Conservation (phyloP, 2,888 invertebrate species). For the Cylloceria caligata region DNA sequence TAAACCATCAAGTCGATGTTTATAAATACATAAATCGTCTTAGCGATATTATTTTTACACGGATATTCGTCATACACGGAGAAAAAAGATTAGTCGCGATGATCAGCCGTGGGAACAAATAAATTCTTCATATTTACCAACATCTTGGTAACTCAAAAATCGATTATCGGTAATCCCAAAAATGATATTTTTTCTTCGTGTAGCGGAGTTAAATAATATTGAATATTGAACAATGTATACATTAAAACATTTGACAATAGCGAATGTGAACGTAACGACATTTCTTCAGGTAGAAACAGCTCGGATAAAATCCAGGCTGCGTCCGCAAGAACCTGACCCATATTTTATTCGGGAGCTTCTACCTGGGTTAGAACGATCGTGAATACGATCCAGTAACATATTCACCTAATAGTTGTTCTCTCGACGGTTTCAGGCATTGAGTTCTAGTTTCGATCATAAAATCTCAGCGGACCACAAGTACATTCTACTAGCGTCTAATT, state of each 20-base stretch:
- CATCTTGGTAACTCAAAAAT: too few species aligned
- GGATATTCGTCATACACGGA: not conserved
- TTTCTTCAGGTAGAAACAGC: not conserved
- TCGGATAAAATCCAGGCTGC: not conserved
- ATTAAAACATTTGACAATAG: not conserved
- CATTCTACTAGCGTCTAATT: constrained; percentile 87
- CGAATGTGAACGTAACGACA: not conserved
- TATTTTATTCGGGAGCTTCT: constrained; percentile 1
- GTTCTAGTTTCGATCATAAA: constrained; percentile 85
- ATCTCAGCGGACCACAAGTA: constrained; percentile 89
- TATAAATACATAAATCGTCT: not conserved
- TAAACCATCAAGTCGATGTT: too few species aligned
- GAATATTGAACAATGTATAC: not conserved
- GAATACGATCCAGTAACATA: not conserved
- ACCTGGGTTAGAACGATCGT: not conserved
- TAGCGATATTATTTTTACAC: not conserved
- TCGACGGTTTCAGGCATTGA: constrained; percentile 79
- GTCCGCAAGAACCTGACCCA: too few species aligned
- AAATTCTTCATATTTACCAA: too few species aligned
- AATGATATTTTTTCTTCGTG: too few species aligned
- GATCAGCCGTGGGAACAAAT: too few species aligned
- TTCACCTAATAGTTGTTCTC: constrained; percentile 33
- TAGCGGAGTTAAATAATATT: too few species aligned
- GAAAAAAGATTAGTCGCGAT: too few species aligned
- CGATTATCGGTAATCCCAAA: too few species aligned